phyloP scores from a whole-genome alignment of 1,140 invertebrate species.

The Pseudomyrmex flavicornis region DNA sequence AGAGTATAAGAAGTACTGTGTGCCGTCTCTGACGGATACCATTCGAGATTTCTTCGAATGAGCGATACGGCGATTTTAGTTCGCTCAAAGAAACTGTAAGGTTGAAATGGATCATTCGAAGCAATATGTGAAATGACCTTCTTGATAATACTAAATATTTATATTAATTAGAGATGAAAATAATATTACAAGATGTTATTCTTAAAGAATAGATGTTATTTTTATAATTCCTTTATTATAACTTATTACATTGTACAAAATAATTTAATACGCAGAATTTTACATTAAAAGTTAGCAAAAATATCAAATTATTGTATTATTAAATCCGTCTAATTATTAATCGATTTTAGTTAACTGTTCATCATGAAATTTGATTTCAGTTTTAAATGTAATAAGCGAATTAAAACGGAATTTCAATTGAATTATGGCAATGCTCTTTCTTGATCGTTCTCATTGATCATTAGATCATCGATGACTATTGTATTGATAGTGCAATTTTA shows the following conservation, averaged over 20 bases:
- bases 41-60: constrained; percentile 21
- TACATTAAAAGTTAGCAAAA: neutral
- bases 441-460: constrained; percentile 42
- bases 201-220: neutral
- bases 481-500: constrained; percentile 53
- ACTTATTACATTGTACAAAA: neutral
- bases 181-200: neutral
- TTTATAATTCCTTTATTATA: too few relatives aligned
- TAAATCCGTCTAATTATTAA: neutral
- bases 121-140: constrained; percentile 15
- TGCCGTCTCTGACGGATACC: constrained; percentile 10
- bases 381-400: constrained; percentile 20
- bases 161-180: neutral
- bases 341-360: neutral
- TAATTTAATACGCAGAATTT: neutral
- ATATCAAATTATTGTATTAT: neutral
- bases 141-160: constrained; percentile 13
- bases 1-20: neutral
- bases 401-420: neutral
- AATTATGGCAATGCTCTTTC: neutral
- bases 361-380: neutral
- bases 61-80: neutral
- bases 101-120: constrained; percentile 1
- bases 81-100: neutral
- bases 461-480: constrained; percentile 47